Base-by-base conservation (phyloP, 2,113 vertebrate species). In the Nibea albiflora region DNA sequence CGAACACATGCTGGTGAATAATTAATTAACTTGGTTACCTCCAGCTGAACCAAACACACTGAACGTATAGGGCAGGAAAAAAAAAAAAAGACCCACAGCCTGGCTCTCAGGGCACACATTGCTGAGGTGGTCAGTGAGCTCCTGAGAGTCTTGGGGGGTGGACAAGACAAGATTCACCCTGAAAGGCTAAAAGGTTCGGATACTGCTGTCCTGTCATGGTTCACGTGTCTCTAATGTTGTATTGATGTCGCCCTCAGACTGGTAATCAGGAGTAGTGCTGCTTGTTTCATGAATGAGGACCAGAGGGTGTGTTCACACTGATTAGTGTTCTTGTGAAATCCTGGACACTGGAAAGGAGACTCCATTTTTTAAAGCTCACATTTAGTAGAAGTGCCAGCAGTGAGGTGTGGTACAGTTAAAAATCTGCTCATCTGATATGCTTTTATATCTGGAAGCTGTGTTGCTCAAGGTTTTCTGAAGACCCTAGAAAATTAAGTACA, bases 131-230 rank as follows among this genome's bases (percentile, higher is more conserved):
- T 62, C 2, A 42, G 19, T 63, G 3, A 63, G 4, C 2, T 5
- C 24, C 56, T 58, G 7, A 24, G 20, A 22, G 11, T 44, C 42
- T 10, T 44, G 42, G 31, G 24, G 3, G 28, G 22, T n/a, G n/a
- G n/a, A n/a, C n/a, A n/a, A 11, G 26, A 49, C 19, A 31, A 60
- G 57, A 73, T 50, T 53, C 72, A 19, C 4, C 31, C 49, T 44
- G 60, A 75, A 54, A 53, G 44, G 7, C 26, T 35, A 14, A 73
- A 73, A 31, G 70, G 26, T 49, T 57, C 10, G 57, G 56, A 73
- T 61, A 5, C 70, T 11, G 57, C 73, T 39, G 60, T 10, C 15
- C 49, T 53, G 73, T 63, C 16, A 5, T 5, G 15, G 46, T 22
- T 62, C 71, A 61, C 26, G 5, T 9, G 9, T 75, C 60, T 62